Base-by-base conservation (phyloP, 2,113 vertebrate genomes). In the Rynchops niger region DNA sequence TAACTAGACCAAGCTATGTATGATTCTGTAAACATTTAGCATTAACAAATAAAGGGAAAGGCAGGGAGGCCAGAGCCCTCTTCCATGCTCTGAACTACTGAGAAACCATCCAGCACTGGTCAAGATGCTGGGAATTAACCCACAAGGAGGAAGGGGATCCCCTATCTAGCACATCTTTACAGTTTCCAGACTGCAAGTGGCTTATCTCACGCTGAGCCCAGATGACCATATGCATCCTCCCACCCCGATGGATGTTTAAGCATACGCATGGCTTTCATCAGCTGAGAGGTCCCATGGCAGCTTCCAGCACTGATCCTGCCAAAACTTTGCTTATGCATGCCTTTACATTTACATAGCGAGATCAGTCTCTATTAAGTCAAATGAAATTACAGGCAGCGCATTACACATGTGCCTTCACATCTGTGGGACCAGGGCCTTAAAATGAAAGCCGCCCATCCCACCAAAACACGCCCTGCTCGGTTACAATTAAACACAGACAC, bases 401-500 rank as follows among this genome's bases (percentile, higher is more conserved):
- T 53, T 43, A 77, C 66, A 82, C 91, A 95, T 96, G 76, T 90
- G 95, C 84, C 66, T 79, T 70, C 78, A 15, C 92, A 97, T 90
- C 91, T 90, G 93, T 34, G 89, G 86, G 62, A 95, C 66, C 66
- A 47, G 78, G 69, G 74, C 91, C 94, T 87, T 12, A 36, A 93
- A 93, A 77, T 21, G 58, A 90, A 73, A 88, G 79, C 87, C 11
- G 2, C 84, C 86, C 86, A 61, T 76, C 69, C 77, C 25, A 82
- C 58, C 61, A n/a, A 79, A 91, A 93, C 91, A 94, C 61, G 1
- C 94, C 95, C 95, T 86, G 65, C 84, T 62, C 23, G 0, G 50
- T 84, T 95, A 72, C 86, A 97, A 97, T 97, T 96, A 95, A 97
- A 91, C 53, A 21, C 93, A 95, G 94, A 67, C 88, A 87, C 88